Percentiles rank a stretch among this genome's conserved stretches.
Evolutionary conservation across 2,113 vertebrate genomes (phyloP).

Genomic region (Zosterops pallidus): DNA sequence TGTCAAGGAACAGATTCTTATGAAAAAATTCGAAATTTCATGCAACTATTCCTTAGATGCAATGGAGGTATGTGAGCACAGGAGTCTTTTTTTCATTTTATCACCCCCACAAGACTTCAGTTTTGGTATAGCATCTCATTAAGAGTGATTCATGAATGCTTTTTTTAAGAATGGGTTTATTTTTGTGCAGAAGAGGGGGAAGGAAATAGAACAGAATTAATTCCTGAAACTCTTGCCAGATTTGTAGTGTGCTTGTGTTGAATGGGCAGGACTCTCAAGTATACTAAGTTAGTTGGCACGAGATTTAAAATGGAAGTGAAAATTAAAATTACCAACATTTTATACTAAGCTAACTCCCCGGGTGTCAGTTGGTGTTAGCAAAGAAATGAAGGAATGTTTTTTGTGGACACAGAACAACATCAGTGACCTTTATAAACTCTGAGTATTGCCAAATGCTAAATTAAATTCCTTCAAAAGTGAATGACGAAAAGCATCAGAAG

Average conservation of each 20-base stretch:
- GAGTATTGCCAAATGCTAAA: neutral
- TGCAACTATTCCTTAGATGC: slow-evolving; percentile 94
- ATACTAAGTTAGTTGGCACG: neutral
- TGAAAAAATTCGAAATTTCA: slow-evolving; percentile 97
- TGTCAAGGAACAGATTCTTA: slow-evolving; percentile 88
- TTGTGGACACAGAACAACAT: neutral
- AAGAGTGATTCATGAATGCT: neutral
- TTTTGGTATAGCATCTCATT: neutral
- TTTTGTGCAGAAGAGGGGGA: neutral
- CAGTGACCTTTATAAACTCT: neutral
- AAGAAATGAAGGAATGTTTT: neutral
- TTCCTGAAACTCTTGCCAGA: neutral
- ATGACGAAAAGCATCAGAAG: neutral
- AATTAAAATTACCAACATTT: neutral
- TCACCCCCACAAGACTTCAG: neutral
- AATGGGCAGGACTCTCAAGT: neutral
- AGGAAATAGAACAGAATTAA: neutral
- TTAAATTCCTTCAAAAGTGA: neutral
- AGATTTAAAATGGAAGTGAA: neutral
- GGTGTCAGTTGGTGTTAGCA: neutral
- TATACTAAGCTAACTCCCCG: neutral
- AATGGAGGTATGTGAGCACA: slow-evolving; percentile 86
- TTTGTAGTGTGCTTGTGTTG: neutral
- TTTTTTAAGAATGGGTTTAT: neutral
- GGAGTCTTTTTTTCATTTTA: neutral